Evolutionary conservation across 2,888 invertebrate genomes (phyloP), one percentile per base, ranked within the genome.

Genomic region (Tiliacea aurago): DNA sequence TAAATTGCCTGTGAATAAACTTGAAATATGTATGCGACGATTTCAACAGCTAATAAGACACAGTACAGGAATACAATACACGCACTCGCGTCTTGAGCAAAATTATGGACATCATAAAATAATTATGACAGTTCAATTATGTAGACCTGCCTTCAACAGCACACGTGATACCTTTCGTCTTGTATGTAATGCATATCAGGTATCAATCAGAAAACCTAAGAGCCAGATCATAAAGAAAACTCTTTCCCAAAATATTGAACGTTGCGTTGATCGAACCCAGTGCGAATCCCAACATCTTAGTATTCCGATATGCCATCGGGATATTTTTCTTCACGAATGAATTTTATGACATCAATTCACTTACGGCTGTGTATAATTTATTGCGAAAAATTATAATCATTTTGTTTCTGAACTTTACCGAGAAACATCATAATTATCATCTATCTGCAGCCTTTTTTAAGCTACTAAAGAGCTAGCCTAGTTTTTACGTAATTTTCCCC

Each of bases 331-430:
- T 69, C 66, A 64, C 64, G 76, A 76, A 78, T 74, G 72, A 81
- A 81, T 81, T 86, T 84, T 72, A 81, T 62, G 77, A 67, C 65
- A 69, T 74, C 72, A 74, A 84, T 85, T 65, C 61, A 83, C 80
- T 83, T 75, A 77, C 51, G 53, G 13, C 33, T 4, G 15, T 62
- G 75, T 68, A 75, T 68, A 83, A 65, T 80, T 74, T 81, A 74
- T 74, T 58, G 13, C 2, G 33, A n/a, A 65, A 47, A 64, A 55
- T 43, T 41, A 28, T 76, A 68, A 41, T 51, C 18, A 11, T 47
- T 65, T 61, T 61, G 20, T 3, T 62, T 62, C 28, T 13, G 20
- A 62, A 28, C 1, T 43, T 6, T 0, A 23, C 7, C 0, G 2
- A 43, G 18, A 61, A 43, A 23, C 11, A 56, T 33, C 5, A 23